Percentiles rank a stretch among this genome's conserved stretches.
phyloP scores from a whole-genome alignment of 2,888 invertebrate species.

The Torymus aiolomorphi region DNA sequence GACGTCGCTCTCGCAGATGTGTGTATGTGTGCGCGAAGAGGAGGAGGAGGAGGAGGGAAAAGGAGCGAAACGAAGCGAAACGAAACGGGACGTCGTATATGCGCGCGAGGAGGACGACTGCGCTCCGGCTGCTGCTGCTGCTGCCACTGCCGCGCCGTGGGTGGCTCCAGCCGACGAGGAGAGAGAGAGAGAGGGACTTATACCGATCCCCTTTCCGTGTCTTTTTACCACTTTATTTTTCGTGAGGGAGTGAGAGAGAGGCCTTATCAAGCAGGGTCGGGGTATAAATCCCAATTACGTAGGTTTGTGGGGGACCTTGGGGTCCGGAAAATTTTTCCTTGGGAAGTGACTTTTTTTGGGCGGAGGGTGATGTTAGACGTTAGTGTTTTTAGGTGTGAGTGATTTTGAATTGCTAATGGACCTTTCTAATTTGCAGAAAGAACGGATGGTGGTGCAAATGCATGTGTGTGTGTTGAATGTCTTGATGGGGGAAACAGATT shows the following conservation, averaged over 20 bases:
- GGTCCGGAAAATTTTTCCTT: too few species aligned
- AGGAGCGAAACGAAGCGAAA: slow-evolving; percentile 57
- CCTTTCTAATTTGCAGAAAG: too few species aligned
- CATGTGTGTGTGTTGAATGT: too few species aligned
- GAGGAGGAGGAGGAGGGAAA: slow-evolving; percentile 37
- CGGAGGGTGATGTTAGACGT: too few species aligned
- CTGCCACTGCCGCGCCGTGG: slow-evolving; percentile 43
- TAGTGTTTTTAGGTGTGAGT: too few species aligned
- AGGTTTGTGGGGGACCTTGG: slow-evolving; percentile 19
- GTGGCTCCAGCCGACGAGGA: neutral
- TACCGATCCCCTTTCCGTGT: slow-evolving; percentile 12
- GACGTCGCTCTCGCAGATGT: too few species aligned
- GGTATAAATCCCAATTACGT: slow-evolving; percentile 48
- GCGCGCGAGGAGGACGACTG: slow-evolving; percentile 48
- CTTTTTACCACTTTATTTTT: slow-evolving; percentile 24
- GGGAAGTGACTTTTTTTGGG: too few species aligned
- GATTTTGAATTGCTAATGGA: too few species aligned
- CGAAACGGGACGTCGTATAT: slow-evolving; percentile 57
- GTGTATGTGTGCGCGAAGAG: too few species aligned
- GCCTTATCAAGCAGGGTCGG: slow-evolving; percentile 26
- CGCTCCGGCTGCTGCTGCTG: slow-evolving; percentile 58
- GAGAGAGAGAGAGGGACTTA: neutral
- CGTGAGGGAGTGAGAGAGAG: neutral
- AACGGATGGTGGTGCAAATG: too few species aligned
- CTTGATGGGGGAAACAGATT: too few species aligned